Evolutionary conservation across 1,140 invertebrate species (phyloP).

Genomic region (Papilio polyxenes): DNA sequence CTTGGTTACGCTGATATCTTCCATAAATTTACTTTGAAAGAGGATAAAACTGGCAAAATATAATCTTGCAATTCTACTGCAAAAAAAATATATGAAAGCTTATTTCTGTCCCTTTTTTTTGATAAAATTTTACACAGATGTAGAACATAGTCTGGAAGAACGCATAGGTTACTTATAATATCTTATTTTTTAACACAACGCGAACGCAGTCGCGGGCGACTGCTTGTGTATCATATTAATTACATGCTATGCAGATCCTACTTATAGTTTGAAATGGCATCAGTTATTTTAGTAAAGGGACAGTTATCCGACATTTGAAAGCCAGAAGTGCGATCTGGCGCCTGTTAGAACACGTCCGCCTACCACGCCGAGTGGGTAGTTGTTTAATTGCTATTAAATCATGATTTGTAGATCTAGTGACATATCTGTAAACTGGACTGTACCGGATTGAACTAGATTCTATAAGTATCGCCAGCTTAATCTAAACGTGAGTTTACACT

Average conservation of each 20-base stretch:
- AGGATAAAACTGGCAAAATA: too few species aligned
- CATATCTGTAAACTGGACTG: slow-evolving; percentile 13
- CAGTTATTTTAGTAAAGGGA: not conserved
- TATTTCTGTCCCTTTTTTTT: too few species aligned
- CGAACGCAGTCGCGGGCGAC: too few species aligned
- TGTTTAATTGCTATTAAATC: slow-evolving; percentile 19
- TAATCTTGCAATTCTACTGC: too few species aligned
- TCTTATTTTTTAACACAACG: too few species aligned
- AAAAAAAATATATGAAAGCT: too few species aligned
- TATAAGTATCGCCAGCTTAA: not conserved
- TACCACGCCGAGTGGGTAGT: slow-evolving; percentile 2
- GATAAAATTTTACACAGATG: too few species aligned
- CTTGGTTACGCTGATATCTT: too few species aligned
- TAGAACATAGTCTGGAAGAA: too few species aligned
- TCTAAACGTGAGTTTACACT: too few species aligned
- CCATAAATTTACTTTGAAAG: too few species aligned
- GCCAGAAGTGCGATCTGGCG: not conserved
- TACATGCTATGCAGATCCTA: not conserved
- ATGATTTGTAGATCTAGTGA: slow-evolving; percentile 9
- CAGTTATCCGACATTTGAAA: slow-evolving; percentile 8
- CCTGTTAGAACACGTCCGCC: not conserved
- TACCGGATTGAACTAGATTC: not conserved
- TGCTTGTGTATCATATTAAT: not conserved
- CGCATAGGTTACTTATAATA: too few species aligned
- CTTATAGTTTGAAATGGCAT: not conserved